Conservation (phyloP, 2,113 vertebrate genomes). For the Crotalus horridus region DNA sequence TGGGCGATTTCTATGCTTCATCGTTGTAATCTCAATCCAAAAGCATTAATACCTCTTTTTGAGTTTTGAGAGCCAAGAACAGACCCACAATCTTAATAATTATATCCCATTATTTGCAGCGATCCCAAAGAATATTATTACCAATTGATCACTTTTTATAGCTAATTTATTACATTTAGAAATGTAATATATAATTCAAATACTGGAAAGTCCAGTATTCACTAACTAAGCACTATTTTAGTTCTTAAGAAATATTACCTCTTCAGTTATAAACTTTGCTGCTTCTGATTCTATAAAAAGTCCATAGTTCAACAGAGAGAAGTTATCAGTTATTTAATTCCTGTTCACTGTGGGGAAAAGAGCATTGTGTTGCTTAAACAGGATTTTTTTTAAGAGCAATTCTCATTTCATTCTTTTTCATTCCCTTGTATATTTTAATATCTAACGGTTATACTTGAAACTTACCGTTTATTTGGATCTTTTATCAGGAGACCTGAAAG, state of each 20-base stretch:
- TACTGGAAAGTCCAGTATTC: neutral
- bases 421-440: neutral
- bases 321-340: neutral
- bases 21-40: neutral
- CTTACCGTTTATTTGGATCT: conserved; percentile 95
- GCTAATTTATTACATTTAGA: neutral
- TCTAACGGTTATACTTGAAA: neutral
- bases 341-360: neutral
- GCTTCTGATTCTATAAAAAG: neutral
- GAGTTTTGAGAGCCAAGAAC: neutral
- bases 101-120: neutral
- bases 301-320: neutral
- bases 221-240: neutral
- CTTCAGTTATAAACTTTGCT: neutral
- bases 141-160: neutral
- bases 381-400: neutral
- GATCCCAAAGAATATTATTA: neutral
- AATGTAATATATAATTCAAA: neutral
- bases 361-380: neutral
- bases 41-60: neutral
- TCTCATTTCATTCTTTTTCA: neutral
- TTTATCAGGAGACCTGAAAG: conserved; percentile 96
- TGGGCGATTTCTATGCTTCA: too few relatives aligned
- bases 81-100: neutral
- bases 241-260: neutral